A percentile compares a stretch with the other conserved stretches of the same genome.
Conservation (phyloP, 2,797 vertebrate genomes). For the Poliocrania exsul region DNA sequence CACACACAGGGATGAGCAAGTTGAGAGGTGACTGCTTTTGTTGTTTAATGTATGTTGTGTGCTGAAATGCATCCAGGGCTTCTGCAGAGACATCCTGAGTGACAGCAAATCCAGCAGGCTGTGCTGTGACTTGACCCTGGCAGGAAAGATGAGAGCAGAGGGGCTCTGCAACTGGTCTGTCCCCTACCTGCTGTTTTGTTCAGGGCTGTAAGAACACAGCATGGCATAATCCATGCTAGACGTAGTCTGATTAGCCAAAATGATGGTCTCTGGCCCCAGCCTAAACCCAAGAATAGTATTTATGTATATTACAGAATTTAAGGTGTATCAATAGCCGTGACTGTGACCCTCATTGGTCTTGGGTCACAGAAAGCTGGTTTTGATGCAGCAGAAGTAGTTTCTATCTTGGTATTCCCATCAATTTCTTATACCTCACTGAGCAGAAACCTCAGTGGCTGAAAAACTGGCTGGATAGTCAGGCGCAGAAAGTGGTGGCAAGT, state of each 20-base stretch:
- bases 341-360: too few species aligned
- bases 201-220: neutral
- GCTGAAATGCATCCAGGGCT: neutral
- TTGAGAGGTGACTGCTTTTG: neutral
- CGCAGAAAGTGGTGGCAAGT: neutral
- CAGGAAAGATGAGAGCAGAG: neutral
- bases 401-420: neutral
- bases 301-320: neutral
- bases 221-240: neutral
- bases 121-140: rapidly evolving
- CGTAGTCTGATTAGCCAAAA: neutral
- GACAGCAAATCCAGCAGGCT: neutral
- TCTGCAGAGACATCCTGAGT: neutral
- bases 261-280: neutral
- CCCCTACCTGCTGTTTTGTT: neutral
- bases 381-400: neutral
- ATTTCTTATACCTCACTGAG: neutral
- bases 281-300: neutral
- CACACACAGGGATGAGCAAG: rapidly evolving
- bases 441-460: neutral
- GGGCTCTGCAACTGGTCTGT: rapidly evolving
- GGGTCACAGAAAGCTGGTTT: neutral
- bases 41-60: neutral
- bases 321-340: rapidly evolving
- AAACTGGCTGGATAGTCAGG: neutral